Evolutionary conservation across 2,113 vertebrate genomes (phyloP), one percentile per base, ranked within the genome.

Genomic region (Microtus montanus): DNA sequence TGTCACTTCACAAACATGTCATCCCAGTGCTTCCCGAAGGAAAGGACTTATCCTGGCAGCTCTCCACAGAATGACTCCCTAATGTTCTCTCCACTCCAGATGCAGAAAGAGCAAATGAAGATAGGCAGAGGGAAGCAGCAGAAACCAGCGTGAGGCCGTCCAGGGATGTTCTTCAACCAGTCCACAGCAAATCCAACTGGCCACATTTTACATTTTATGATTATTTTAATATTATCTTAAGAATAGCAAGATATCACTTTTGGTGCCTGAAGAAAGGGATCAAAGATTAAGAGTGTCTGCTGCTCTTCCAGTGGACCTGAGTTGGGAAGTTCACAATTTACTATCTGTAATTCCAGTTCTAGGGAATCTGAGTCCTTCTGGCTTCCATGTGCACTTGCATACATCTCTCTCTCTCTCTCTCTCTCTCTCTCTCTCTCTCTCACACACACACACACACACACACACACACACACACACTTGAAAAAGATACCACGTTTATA

Each of bases 1-100:
- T 84, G 44, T 94, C 87, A 82, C 68, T 95, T 95, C 79, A 90
- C 54, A 84, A 92, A 63, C 52, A 58, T 66, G 89, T 77, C 66
- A 66, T 88, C 52, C 20, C 83, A 3, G 11, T 77, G 49, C 35
- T 78, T 30, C 93, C 78, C 73, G 61, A 90, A 86, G 91, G 10
- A 88, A 96, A 91, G 15, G 22, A 61, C 24, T 80, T 64, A 70
- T 75, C 89, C 49, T 52, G 41, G 33, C 14, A 83, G 3, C 10
- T 3, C n/a, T 85, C 92, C 44, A 77, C 80, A 41, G 89, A 77
- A 64, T 19, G 28, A 94, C 94, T 94, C 79, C 44, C 89, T 74
- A 20, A 64, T 13, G 44, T 68, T 63, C 33, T 58, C 52, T 88
- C 54, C n/a, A 7, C 87, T 73, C 80, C 28, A 92, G 77, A 80